These are phyloP conservation scores for Echinometra lucunter DNA, from an alignment of 53 echinoderm and acorn worm species.

Conservation along the genomic window DNA sequence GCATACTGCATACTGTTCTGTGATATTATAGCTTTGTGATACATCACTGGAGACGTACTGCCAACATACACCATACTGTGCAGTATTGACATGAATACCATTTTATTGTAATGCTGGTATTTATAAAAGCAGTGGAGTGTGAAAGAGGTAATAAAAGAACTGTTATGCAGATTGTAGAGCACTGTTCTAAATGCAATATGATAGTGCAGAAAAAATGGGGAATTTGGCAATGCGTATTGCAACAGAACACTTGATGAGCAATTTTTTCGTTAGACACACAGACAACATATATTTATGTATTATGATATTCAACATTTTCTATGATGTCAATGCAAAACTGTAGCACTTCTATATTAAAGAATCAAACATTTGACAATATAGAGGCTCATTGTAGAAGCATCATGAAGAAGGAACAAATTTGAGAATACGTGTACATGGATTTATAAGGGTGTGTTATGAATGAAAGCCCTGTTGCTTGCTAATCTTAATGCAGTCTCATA, in stretches of 20 bases:
- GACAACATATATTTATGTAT: too few relatives aligned
- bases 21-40: background rate
- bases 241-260: background rate
- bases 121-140: slow-evolving; percentile 16
- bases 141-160: background rate
- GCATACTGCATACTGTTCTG: too few relatives aligned
- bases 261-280: background rate
- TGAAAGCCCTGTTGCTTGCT: too few relatives aligned
- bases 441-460: too few relatives aligned
- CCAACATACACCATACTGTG: background rate
- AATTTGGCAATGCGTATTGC: background rate
- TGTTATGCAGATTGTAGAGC: background rate
- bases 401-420: too few relatives aligned
- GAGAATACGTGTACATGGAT: too few relatives aligned
- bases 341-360: too few relatives aligned
- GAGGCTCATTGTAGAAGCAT: too few relatives aligned
- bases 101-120: background rate
- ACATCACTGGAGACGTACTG: background rate
- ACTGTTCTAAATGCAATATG: background rate
- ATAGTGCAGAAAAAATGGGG: background rate
- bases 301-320: too few relatives aligned
- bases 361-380: too few relatives aligned
- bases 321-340: too few relatives aligned
- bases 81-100: slow-evolving; percentile 9
- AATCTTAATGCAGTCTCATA: too few relatives aligned